Base-by-base conservation (phyloP, 1,140 invertebrate genomes). In the Drosophila sproati region DNA sequence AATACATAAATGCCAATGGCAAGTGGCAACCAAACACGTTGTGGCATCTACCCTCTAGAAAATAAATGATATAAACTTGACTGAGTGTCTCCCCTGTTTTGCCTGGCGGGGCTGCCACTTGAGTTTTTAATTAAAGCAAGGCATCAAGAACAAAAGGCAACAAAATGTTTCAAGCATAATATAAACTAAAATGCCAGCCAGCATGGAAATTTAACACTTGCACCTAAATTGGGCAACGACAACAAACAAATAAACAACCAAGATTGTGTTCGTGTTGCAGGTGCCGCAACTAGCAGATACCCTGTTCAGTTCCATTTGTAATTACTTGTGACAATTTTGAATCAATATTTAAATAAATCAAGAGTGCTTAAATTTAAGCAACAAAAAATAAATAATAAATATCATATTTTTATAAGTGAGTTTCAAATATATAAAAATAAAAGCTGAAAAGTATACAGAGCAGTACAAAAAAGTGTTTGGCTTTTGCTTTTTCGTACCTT, bases 161-260 rank as follows among this genome's bases (percentile, higher is more conserved):
- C 85, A 89, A 85, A 89, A 80, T 85, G 78, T 88, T 78, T 63
- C 39, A 70, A 89, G 56, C 37, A 61, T 66, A 79, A 72, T 78
- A 86, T 86, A 68, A 86, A 86, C 82, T 87, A 86, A 87, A 87
- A 82, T 86, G 68, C 75, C 78, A 86, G 74, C 50, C 56, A 81
- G 73, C 77, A 86, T 86, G 82, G 85, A 89, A 89, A 89, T 89
- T 89, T 83, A 85, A 89, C 85, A 89, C 86, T 90, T 81, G 86
- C 75, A 71, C 73, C 78, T 54, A 68, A 89, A 90, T 89, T 89
- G 85, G 88, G 79, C 82, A 87, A 90, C 80, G 76, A 63, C 77
- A 78, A 59, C 61, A 70, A 20, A 51, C 77, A 85, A 47, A 43
- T 43, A 43, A 43, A 43, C 39, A 43, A 43, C 2, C 3, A 43